Evolutionary conservation across 2,797 vertebrate genomes (phyloP).

Genomic region (Podarcis siculus): DNA sequence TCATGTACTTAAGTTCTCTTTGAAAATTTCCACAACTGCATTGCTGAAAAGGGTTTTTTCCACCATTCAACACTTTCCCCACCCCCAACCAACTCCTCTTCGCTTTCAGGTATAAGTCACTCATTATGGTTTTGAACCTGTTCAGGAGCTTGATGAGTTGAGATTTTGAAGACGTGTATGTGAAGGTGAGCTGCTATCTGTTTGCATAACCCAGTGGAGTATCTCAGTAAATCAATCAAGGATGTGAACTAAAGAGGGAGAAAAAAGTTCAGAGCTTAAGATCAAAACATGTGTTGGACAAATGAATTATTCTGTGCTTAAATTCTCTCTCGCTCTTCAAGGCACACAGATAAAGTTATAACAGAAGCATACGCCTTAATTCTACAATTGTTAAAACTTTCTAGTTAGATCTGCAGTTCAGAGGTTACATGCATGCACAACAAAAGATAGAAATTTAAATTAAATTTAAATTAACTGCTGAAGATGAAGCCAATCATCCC

Average conservation of each 20-base stretch:
- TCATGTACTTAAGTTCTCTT: slow-evolving; percentile 33
- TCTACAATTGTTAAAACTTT: not conserved
- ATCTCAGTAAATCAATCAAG: slow-evolving; percentile 89
- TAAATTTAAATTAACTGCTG: not conserved
- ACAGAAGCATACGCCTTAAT: not conserved
- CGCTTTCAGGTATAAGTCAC: slow-evolving; percentile 90
- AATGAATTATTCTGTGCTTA: not conserved
- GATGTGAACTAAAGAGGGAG: slow-evolving; percentile 86
- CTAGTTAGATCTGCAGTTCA: not conserved
- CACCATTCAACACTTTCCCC: slow-evolving; percentile 70
- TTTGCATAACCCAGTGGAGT: slow-evolving; percentile 90
- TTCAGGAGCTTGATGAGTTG: slow-evolving; percentile 82
- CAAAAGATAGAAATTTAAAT: not conserved
- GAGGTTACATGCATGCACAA: not conserved
- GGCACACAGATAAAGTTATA: not conserved
- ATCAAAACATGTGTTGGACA: not conserved
- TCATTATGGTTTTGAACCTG: slow-evolving; percentile 87
- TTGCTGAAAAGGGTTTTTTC: slow-evolving; percentile 59
- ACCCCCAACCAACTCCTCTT: slow-evolving; percentile 79
- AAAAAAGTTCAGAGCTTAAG: slow-evolving; percentile 42
- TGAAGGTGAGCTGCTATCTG: slow-evolving; percentile 95
- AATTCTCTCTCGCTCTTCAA: not conserved
- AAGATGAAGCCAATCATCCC: not conserved
- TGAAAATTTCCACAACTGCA: slow-evolving; percentile 58
- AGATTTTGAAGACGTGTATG: slow-evolving; percentile 93